phyloP scores from a whole-genome alignment of 2,888 invertebrate species.

The Idaea biselata region DNA sequence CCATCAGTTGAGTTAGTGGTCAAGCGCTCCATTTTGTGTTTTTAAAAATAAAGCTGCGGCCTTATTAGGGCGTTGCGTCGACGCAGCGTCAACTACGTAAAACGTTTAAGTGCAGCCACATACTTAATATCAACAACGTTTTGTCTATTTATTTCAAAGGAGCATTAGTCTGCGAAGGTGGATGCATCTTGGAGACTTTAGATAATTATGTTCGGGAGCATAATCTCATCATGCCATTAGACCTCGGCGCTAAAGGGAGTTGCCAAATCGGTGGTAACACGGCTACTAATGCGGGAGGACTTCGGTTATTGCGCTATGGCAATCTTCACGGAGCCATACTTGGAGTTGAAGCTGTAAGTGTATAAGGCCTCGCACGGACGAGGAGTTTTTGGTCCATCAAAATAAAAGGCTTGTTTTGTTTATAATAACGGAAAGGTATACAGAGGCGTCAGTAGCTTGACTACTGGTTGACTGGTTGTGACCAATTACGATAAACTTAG shows the following conservation, averaged over 20 bases:
- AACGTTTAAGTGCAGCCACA: background rate
- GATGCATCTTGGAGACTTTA: conserved; percentile 93
- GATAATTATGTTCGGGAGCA: conserved; percentile 86
- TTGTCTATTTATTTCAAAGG: conserved; percentile 66
- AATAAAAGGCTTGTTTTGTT: background rate
- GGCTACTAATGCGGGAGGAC: conserved; percentile 97
- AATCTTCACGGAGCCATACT: conserved; percentile 95
- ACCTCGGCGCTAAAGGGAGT: conserved; percentile 97
- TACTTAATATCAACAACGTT: conserved; percentile 2
- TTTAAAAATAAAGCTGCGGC: no score
- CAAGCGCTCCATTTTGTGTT: no score
- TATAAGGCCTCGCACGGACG: background rate
- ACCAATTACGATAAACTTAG: no score
- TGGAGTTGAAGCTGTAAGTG: conserved; percentile 93
- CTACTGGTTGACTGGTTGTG: no score
- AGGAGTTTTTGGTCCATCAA: background rate
- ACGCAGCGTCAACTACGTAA: no score
- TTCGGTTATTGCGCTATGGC: conserved; percentile 96
- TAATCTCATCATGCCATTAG: conserved; percentile 95
- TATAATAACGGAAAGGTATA: no score
- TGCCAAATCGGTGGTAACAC: conserved; percentile 98
- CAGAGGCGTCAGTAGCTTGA: no score
- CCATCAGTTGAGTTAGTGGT: no score
- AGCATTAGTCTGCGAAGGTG: conserved; percentile 92
- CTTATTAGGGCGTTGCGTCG: no score